phyloP scores from a whole-genome alignment of 2,797 vertebrate species.

The Smutsia gigantea region DNA sequence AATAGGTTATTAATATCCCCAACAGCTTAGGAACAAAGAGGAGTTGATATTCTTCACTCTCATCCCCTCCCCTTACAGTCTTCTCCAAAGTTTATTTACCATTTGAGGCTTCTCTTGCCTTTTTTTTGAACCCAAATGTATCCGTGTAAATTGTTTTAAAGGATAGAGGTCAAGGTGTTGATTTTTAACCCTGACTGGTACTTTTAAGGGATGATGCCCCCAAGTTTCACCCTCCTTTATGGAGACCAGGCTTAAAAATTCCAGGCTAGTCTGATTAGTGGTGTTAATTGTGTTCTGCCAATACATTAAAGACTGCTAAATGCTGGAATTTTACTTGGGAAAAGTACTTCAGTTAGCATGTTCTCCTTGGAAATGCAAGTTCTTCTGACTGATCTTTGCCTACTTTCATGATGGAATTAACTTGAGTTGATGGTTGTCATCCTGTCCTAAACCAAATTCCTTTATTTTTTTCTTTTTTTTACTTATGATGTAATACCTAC shows the following conservation, averaged over 20 bases:
- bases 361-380: background rate
- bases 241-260: slow-evolving; percentile 31
- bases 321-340: slow-evolving; percentile 15
- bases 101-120: background rate
- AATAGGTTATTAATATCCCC: background rate
- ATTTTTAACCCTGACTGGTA: background rate
- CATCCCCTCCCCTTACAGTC: background rate
- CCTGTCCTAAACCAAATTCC: background rate
- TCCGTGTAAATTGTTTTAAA: slow-evolving; percentile 3
- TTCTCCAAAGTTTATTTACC: background rate
- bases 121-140: background rate
- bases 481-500: background rate
- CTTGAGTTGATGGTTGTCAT: background rate
- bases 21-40: background rate
- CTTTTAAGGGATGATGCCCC: background rate
- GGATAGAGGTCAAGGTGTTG: background rate
- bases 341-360: background rate
- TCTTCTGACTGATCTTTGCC: background rate
- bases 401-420: background rate
- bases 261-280: background rate
- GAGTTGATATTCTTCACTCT: background rate
- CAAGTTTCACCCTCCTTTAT: slow-evolving; percentile 1
- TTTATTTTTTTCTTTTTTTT: background rate
- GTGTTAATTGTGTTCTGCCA: slow-evolving; percentile 15
- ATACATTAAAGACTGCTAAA: background rate